Evolutionary conservation across 2,113 vertebrate species (phyloP).

Genomic region (Epinephelus fuscoguttatus): DNA sequence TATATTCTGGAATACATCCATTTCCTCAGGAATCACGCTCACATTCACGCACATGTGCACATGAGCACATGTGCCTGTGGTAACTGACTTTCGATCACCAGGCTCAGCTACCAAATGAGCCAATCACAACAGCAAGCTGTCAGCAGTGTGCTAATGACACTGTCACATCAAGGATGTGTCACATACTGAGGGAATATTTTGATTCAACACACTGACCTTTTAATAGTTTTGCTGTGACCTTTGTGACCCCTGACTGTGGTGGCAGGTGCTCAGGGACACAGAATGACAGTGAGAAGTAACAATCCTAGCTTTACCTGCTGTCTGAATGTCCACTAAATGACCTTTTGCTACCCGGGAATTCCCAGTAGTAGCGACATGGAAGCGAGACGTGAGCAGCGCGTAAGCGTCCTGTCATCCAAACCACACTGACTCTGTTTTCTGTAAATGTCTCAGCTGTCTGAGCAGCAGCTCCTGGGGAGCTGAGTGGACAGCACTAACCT

Average conservation of each 20-base stretch:
- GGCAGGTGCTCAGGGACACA: background rate
- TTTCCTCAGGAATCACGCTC: slow-evolving; percentile 56
- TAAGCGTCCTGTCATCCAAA: no score
- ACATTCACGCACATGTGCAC: slow-evolving; percentile 30
- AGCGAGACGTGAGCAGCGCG: no score
- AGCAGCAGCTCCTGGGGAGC: no score
- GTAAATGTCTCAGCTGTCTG: no score
- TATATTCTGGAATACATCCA: slow-evolving; percentile 52
- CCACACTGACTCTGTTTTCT: no score
- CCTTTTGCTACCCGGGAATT: no score
- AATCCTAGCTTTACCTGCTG: background rate
- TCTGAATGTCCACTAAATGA: background rate
- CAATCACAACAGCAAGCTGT: slow-evolving; percentile 36
- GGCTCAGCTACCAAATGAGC: slow-evolving; percentile 33
- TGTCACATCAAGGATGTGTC: slow-evolving; percentile 36
- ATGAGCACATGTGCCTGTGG: slow-evolving; percentile 19
- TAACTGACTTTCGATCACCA: slow-evolving; percentile 24
- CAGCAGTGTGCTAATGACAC: slow-evolving; percentile 6
- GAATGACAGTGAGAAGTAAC: background rate
- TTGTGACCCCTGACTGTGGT: background rate
- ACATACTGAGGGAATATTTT: slow-evolving; percentile 5
- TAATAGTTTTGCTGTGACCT: slow-evolving; percentile 20
- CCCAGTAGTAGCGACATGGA: no score
- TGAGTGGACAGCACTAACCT: no score
- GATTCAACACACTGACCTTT: slow-evolving; percentile 6